Conservation (phyloP, 2,888 invertebrate genomes). For the Pycnomerus fuliginosus region DNA sequence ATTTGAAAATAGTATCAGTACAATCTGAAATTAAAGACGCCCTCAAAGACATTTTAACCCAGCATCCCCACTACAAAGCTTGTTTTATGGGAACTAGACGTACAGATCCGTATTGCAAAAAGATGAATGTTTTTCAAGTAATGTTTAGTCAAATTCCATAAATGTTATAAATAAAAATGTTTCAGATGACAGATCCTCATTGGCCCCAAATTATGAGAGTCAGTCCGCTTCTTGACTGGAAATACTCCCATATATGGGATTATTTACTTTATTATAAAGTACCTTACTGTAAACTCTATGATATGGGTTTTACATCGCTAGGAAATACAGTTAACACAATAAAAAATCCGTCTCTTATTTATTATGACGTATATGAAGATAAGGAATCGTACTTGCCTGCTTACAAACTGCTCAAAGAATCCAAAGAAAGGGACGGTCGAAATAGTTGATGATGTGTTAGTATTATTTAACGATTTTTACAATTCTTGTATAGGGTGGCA, state of each 20-base stretch:
- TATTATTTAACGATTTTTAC: no score
- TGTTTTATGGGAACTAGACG: conserved; percentile 90
- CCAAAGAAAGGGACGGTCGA: conserved; percentile 64
- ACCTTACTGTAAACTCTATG: conserved; percentile 90
- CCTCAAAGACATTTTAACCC: conserved; percentile 62
- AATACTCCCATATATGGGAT: conserved; percentile 87
- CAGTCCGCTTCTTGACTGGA: conserved; percentile 90
- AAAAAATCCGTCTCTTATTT: conserved; percentile 72
- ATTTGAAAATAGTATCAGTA: conserved; percentile 67
- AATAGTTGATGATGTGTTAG: conserved; percentile 22
- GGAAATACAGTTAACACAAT: conserved; percentile 79
- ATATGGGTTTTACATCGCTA: conserved; percentile 88
- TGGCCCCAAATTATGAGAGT: conserved; percentile 93
- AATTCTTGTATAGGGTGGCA: no score
- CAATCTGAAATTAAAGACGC: conserved; percentile 72
- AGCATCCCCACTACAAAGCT: conserved; percentile 67
- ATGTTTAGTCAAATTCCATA: conserved; percentile 17
- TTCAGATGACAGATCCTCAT: conserved; percentile 76
- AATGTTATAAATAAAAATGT: conserved; percentile 17
- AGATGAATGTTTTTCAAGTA: conserved; percentile 71
- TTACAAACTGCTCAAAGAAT: conserved; percentile 64
- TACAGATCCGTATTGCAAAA: conserved; percentile 80
- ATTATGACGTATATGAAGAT: conserved; percentile 53
- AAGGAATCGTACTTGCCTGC: conserved; percentile 67
- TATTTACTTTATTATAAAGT: conserved; percentile 76